A percentile compares a stretch with the other conserved stretches of the same genome.
Conservation (phyloP, 2,113 vertebrate species). For the Perca fluviatilis region DNA sequence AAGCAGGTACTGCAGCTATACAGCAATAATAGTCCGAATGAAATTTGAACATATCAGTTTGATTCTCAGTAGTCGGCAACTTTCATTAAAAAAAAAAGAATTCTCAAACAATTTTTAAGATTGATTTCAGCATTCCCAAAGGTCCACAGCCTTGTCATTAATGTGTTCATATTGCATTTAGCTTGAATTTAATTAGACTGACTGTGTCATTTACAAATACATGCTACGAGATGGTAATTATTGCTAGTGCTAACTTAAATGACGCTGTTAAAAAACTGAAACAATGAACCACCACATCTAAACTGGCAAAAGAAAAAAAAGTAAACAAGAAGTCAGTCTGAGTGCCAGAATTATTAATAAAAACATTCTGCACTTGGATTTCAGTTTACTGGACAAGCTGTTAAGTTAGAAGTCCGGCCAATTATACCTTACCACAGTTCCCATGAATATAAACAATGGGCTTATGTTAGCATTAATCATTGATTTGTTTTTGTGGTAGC, state of each 20-base stretch:
- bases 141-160: background rate
- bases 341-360: conserved; percentile 28
- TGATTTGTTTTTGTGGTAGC: conserved; percentile 10
- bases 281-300: background rate
- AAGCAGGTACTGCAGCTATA: conserved; percentile 56
- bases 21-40: conserved; percentile 27
- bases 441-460: conserved; percentile 19
- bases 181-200: background rate
- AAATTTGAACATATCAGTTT: conserved; percentile 33
- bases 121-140: conserved; percentile 1
- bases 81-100: background rate
- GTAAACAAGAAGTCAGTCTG: conserved; percentile 13
- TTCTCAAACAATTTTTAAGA: background rate
- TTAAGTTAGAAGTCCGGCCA: conserved; percentile 21
- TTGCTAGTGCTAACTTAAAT: conserved; percentile 3
- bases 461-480: conserved; percentile 33
- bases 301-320: conserved; percentile 9
- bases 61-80: background rate
- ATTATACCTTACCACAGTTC: conserved; percentile 3
- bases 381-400: conserved; percentile 33
- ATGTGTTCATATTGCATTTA: conserved; percentile 19
- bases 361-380: conserved; percentile 16
- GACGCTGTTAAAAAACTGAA: background rate
- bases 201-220: conserved; percentile 19
- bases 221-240: conserved; percentile 11